phyloP scores from a whole-genome alignment of 1,140 invertebrate species.

The Pentalonia nigronervosa region DNA sequence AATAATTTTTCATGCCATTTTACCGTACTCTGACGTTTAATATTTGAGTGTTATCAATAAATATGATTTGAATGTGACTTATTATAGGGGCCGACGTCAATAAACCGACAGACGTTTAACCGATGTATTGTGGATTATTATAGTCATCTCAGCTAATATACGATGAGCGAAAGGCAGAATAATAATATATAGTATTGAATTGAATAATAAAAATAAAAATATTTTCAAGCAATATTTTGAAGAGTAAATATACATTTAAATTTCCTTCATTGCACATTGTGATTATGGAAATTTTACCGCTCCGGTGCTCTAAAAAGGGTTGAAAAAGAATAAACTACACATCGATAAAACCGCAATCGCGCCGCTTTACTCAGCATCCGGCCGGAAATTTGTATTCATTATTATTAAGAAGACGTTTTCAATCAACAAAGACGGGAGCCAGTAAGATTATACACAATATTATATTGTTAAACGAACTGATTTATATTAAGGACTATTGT shows the following conservation, averaged over 20 bases:
- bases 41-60: too few relatives aligned
- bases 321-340: background rate
- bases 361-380: background rate
- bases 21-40: background rate
- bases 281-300: background rate
- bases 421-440: background rate
- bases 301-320: background rate
- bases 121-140: background rate
- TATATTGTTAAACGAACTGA: slow-evolving; percentile 4
- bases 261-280: background rate
- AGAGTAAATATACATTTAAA: background rate
- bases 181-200: background rate
- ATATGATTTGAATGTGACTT: background rate
- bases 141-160: background rate
- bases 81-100: background rate
- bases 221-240: background rate
- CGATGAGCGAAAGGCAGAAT: background rate
- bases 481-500: background rate
- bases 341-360: slow-evolving; percentile 12
- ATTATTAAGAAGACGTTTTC: slow-evolving; percentile 17
- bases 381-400: slow-evolving; percentile 10
- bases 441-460: background rate
- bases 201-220: background rate
- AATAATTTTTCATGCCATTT: background rate
- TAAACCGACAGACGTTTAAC: background rate